Base-by-base conservation (phyloP, 2,888 invertebrate species). In the Eristalis tenax region DNA sequence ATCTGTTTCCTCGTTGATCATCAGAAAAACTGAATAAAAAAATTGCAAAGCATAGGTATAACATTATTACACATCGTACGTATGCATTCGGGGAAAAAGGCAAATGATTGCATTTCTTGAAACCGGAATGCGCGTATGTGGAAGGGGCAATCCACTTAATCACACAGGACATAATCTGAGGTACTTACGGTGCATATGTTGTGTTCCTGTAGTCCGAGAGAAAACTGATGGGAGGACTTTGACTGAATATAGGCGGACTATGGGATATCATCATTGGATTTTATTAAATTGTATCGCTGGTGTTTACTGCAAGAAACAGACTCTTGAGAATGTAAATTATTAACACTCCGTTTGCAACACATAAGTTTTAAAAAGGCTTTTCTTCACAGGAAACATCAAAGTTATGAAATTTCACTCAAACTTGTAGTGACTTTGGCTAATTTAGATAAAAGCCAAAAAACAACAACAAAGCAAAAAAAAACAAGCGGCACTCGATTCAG, bases 221-320 rank as follows among this genome's bases (percentile, higher is more conserved):
- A 91, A 95, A 95, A 88, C 95, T 94, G 83, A 95, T 94, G 50
- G 96, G 96, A 5, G 96, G 96, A 91, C 96, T 96, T 93, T 95
- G 95, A 84, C 95, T 95, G 94, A 96, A 96, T 90, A 95, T 94
- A 81, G 95, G 95, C 70, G 96, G 96, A 91, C 95, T 94, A 91
- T 95, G 95, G 89, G 96, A 95, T 84, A 96, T 95, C 91, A 96
- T 94, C 94, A 96, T 94, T 28, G 65, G 68, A 56, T 71, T 32
- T 77, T 35, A 4, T 43, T 77, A 38, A 50, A n/a, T 15, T 73
- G 5, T 57, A 63, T 71, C 35, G 38, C 11, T 15, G 18, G 13
- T 10, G 4, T 59, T 59, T 15, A 80, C 79, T 76, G 79, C 59
- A 83, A 87, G 70, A 61, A 73, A 75, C 66, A 75, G 59, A 76